Evolutionary conservation across 2,888 invertebrate genomes (phyloP), one percentile per base, ranked within the genome.

Genomic region (Chouioia cunea): DNA sequence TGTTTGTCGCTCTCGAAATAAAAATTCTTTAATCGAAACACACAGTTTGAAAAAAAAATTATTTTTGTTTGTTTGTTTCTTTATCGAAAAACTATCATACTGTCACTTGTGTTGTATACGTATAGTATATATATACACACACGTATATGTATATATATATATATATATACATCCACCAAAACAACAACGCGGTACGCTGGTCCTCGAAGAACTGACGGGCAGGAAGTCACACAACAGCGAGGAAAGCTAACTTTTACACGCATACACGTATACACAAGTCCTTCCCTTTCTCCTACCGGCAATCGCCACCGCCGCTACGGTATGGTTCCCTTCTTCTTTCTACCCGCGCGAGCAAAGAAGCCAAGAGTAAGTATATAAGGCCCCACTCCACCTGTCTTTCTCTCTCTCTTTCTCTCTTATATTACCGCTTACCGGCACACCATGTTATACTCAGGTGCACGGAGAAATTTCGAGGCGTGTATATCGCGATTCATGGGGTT

Each of bases 201-300:
- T 79, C 75, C 77, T 75, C 77, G 73, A 80, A 78, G 79, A 36
- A 81, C 80, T 81, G 79, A 80, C 75, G 76, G 79, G 78, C 79
- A 81, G 81, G 81, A 81, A 82, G 80, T 82, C 78, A 76, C 79
- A 80, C 81, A 82, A 79, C 44, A 57, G 60, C 57, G 53, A n/a
- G 46, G 48, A 6, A 15, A 15, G 15, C 54, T 15, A 36, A 36
- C 36, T n/a, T n/a, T n/a, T n/a, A n/a, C n/a, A n/a, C n/a, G n/a
- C n/a, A n/a, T n/a, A n/a, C n/a, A n/a, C n/a, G n/a, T n/a, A n/a
- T n/a, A 36, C 6, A 27, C 36, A 36, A 36, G 27, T 54, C 54
- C 16, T 16, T 65, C 48, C 53, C 69, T 58, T 80, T 73, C 74
- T 73, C 71, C 73, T 64, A 66, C 68, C 66, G 62, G 36, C 36